Evolutionary conservation across 2,888 invertebrate genomes (phyloP), one percentile per base, ranked within the genome.

Genomic region (Dorcus hopei): DNA sequence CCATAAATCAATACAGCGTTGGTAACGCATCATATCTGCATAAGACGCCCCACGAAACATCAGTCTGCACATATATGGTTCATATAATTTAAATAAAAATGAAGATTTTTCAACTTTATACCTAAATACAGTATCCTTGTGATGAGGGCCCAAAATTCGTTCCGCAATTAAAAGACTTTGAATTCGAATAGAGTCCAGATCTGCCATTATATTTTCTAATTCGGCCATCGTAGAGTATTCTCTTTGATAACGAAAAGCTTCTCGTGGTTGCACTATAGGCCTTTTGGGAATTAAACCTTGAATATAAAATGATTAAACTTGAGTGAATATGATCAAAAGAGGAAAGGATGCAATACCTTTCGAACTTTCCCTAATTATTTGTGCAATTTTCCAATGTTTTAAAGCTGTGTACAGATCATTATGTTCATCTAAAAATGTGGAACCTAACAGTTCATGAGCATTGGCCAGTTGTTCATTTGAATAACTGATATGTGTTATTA

Each of bases 1-100:
- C 95, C 95, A 96, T 56, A 95, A 82, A 76, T 93, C 91, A 63
- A 93, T 88, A 79, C 95, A 94, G 63, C 89, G 84, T 77, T 92
- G 91, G 77, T 91, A 90, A 55, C 87, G 84, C 72, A 86, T 78
- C 26, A 87, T 84, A 74, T 90, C 89, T 4, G 87, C 89, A 77
- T 88, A 89, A 0, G 87, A 83, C 1, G 90, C 89, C 54, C 90
- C 90, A 62, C 86, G 79, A 70, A 73, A 79, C 79, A 77, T 79
- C 62, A 79, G 70, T 59, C 79, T 78, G 50, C n/a, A 69, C 68
- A 61, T 33, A 33, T 7, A 33, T 7, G 26, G 26, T 38, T 47
- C 19, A 45, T n/a, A 23, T 11, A 9, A 23, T 45, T 45, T 9
- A 41, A 41, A 4, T 14, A 14, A 11, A 9, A 41, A 41, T 6